phyloP scores from a whole-genome alignment of 1,140 invertebrate genomes.

The Aphidius gifuensis region DNA sequence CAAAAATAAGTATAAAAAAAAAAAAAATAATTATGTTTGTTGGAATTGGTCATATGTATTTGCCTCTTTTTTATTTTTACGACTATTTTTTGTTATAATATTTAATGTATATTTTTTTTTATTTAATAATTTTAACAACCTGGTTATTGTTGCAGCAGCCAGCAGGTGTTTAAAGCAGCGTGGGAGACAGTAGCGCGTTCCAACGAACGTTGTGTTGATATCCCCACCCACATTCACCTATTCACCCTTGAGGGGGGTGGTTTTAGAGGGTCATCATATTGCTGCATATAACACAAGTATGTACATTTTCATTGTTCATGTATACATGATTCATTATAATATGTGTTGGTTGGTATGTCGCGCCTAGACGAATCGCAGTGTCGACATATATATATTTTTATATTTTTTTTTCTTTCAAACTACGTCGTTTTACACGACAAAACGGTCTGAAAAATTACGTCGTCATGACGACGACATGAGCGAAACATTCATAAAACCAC shows the following conservation, averaged over 20 bases:
- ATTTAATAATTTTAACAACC: constrained; percentile 21
- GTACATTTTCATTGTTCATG: constrained; percentile 7
- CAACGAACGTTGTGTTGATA: constrained; percentile 32
- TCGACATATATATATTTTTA: too few relatives aligned
- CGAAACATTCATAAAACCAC: background rate
- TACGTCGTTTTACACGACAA: constrained; percentile 4
- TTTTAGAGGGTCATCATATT: background rate
- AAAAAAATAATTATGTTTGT: too few relatives aligned
- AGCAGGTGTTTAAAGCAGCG: constrained; percentile 49
- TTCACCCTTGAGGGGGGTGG: constrained; percentile 33
- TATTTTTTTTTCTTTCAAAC: background rate
- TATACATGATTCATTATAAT: background rate
- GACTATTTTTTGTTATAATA: constrained; percentile 8
- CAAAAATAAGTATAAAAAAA: too few relatives aligned
- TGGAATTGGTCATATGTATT: too few relatives aligned
- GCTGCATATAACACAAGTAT: constrained; percentile 11
- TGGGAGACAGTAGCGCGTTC: constrained; percentile 46
- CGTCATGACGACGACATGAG: constrained; percentile 8
- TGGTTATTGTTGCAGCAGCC: constrained; percentile 41
- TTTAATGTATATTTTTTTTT: constrained; percentile 16
- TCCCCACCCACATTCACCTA: constrained; percentile 41
- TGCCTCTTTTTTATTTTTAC: background rate
- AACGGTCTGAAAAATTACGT: background rate
- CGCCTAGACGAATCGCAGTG: too few relatives aligned
- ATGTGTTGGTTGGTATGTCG: too few relatives aligned